A percentile compares a stretch with the other conserved stretches of the same genome.
Conservation (phyloP, 1,140 invertebrate species). For the Zaprionus lachaisei region DNA sequence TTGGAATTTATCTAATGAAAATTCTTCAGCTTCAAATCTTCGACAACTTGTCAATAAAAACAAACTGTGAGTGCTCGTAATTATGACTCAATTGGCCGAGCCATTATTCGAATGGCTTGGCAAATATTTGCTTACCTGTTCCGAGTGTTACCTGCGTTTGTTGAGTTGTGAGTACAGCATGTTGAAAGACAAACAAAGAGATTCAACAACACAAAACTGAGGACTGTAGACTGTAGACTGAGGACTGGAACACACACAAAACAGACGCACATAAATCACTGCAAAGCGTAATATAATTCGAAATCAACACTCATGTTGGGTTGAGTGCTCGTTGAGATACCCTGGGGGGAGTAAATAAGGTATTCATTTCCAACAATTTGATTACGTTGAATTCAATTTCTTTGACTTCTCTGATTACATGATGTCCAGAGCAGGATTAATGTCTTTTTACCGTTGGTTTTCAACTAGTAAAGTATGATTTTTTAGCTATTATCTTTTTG, state of each 20-base stretch:
- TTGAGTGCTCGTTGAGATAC: constrained; percentile 31
- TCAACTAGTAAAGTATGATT: no score
- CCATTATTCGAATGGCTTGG: constrained; percentile 51
- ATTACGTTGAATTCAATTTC: no score
- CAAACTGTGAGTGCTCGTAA: constrained; percentile 29
- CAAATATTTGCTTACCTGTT: constrained; percentile 59
- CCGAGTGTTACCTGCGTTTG: constrained; percentile 11
- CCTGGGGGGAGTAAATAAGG: background rate
- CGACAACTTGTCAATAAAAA: constrained; percentile 13
- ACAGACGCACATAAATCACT: constrained; percentile 39
- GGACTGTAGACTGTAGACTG: background rate
- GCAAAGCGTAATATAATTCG: constrained; percentile 40
- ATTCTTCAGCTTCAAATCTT: background rate
- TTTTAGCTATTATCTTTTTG: no score
- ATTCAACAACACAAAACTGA: background rate
- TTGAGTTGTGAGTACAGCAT: constrained; percentile 32
- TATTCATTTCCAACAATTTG: background rate
- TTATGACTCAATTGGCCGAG: constrained; percentile 53
- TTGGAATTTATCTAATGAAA: background rate
- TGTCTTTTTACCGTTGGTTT: no score
- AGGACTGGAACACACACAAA: background rate
- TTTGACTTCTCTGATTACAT: no score
- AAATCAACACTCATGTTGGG: constrained; percentile 44
- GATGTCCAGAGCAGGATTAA: no score
- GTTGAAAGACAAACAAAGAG: constrained; percentile 34